Evolutionary conservation across 1,140 invertebrate genomes (phyloP), one percentile per base, ranked within the genome.

Genomic region (Chymomyza costata): DNA sequence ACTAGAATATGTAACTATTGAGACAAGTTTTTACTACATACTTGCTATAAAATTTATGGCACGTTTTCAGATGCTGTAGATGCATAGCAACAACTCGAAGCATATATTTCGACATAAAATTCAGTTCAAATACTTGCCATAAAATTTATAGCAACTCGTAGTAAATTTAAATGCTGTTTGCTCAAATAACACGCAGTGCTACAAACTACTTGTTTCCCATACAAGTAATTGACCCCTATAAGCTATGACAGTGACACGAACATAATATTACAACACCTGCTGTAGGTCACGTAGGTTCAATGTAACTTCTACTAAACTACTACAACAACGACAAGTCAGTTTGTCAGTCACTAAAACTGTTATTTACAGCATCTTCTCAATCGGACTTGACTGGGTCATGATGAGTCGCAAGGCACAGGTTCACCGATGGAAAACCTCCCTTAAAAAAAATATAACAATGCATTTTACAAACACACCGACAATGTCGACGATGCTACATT

Each of bases 381-480:
- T 32, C 31, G 30, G 35, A 14, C 17, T 11, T 15, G 56, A 59
- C 50, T 59, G 56, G 56, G 57, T 60, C 57, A 60, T 60, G n/a
- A n/a, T n/a, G 57, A 54, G 51, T 55, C 57, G 54, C 31, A 30
- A 25, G 3, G 21, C 21, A 40, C 37, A 41, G 18, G 18, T 28
- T 40, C 43, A 32, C 35, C 51, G 16, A 48, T 10, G 21, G 13
- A 17, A 10, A 58, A 25, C 49, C 43, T 40, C 49, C 56, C 56
- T 35, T 59, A 46, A 30, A 17, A 54, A 54, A n/a, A n/a, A 47
- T 47, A 34, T 17, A 54, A 59, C 50, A 54, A 59, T 59, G 56
- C 50, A 40, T 32, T 35, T 40, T 37, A 39, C 57, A 60, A 3
- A 44, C 30, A n/a, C 30, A n/a, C 2, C 10, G 5, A 30, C n/a